These are phyloP conservation scores for Bufo bufo DNA, from an alignment of 2,113 vertebrate species.

Conservation along the genomic window DNA sequence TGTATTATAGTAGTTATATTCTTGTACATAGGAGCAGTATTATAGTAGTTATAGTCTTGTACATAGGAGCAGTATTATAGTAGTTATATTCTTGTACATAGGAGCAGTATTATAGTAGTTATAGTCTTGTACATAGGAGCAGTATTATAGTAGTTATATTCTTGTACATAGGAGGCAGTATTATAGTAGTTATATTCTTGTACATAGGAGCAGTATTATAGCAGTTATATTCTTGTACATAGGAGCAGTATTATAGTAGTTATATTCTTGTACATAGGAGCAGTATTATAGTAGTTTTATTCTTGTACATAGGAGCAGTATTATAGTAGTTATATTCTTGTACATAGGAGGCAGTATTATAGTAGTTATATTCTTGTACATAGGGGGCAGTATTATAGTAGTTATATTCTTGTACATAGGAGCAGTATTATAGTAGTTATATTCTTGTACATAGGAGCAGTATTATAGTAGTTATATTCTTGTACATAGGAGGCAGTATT, in stretches of 20 bases:
- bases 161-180: background rate
- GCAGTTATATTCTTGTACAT: background rate
- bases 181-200: background rate
- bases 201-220: background rate
- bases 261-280: background rate
- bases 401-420: slow-evolving; percentile 8
- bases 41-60: too few species aligned
- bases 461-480: background rate
- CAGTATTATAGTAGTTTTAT: too few species aligned
- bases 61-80: too few species aligned
- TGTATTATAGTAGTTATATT: background rate
- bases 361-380: slow-evolving; percentile 15
- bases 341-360: background rate
- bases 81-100: too few species aligned
- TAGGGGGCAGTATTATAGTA: slow-evolving; percentile 7
- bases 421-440: slow-evolving; percentile 4
- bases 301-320: too few species aligned
- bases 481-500: background rate
- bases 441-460: background rate
- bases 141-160: too few species aligned
- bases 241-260: background rate
- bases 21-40: too few species aligned
- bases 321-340: too few species aligned
- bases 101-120: too few species aligned
- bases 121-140: too few species aligned